Base-by-base conservation (phyloP, 2,113 vertebrate genomes). In the Crotalus horridus region DNA sequence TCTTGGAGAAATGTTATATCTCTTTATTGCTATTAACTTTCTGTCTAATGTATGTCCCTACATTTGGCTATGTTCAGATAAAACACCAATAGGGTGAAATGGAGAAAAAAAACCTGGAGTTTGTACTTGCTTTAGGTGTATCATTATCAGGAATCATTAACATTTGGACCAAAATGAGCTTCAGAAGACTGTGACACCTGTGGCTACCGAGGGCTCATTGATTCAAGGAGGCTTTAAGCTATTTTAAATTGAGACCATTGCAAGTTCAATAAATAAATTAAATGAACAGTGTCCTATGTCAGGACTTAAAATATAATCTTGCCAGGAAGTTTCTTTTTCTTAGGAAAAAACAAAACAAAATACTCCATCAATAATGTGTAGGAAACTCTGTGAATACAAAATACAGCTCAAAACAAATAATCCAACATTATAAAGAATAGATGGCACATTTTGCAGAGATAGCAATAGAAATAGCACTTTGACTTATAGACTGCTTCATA, bases 211-310 rank as follows among this genome's bases (percentile, higher is more conserved):
- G 24, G 91, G 92, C 89, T 23, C 11, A 55, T 94, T 94, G 33
- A 91, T 93, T 95, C 86, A 90, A 89, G 56, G 48, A 89, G 58
- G 17, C 8, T 48, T 93, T 93, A 86, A 95, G 93, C 24, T 87
- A 91, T 39, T 93, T 94, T 87, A 94, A 95, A 94, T 90, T 90
- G 92, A 93, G 92, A 90, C 55, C n/a, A 90, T 93, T 64, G 92
- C 89, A 90, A 90, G 46, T 86, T 93, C 89, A 87, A 90, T 93
- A 93, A 93, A 90, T 93, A 93, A 81, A 92, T 92, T 89, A 92
- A 90, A 89, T 86, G 81, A 86, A 59, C 26, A 93, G 92, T 61
- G 74, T 90, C 89, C 46, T 93, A 21, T 93, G 89, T 86, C 92
- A 90, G 92, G 56, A 54, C 54, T 87, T 93, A 93, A 93, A 93